Base-by-base conservation (phyloP, 2,797 vertebrate genomes). In the Epinephelus malabaricus region DNA sequence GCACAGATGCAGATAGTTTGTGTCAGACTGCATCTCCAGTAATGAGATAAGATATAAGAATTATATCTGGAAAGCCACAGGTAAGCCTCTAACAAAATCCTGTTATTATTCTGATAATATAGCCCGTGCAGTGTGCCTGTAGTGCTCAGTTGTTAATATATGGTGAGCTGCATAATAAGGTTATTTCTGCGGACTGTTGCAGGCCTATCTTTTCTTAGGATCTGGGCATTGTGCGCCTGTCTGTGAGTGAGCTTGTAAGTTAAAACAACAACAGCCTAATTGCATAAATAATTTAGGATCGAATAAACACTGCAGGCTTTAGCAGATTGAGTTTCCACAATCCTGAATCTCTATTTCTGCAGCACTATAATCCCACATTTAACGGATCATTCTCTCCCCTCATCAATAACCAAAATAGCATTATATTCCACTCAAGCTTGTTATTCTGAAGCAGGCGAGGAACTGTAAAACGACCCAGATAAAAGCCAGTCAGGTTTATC, bases 261-360 rank as follows among this genome's bases (percentile, higher is more conserved):
- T 70, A 79, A 90, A 90, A 88, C 78, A 83, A 88, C 78, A 83
- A 71, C 72, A 66, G 81, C 55, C 80, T 86, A 77, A 88, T 83
- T 90, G 85, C 81, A 91, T 91, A n/a, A 93, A 94, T 93, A 88
- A 94, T 89, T 90, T 38, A 92, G 79, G 68, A 75, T 86, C 77
- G 74, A 88, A 88, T 87, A 88, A 88, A 69, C 63, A n/a, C 53
- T 46, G 61, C 60, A 71, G 79, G 53, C 18, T 74, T 76, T 46
- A 21, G 65, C 55, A 60, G 82, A 91, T 89, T 85, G 64, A 78
- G 84, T 94, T 88, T 92, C 90, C 59, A 23, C 53, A 34, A 71
- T 60, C 64, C 63, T 76, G 68, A 89, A 86, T 76, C 67, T 50
- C 73, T 67, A 34, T 76, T 82, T 83, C 85, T 63, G 67, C 53